Percentiles rank a stretch among this genome's conserved stretches.
Evolutionary conservation across 2,797 vertebrate genomes (phyloP).

Genomic region (Rhabdophis nuchalis): DNA sequence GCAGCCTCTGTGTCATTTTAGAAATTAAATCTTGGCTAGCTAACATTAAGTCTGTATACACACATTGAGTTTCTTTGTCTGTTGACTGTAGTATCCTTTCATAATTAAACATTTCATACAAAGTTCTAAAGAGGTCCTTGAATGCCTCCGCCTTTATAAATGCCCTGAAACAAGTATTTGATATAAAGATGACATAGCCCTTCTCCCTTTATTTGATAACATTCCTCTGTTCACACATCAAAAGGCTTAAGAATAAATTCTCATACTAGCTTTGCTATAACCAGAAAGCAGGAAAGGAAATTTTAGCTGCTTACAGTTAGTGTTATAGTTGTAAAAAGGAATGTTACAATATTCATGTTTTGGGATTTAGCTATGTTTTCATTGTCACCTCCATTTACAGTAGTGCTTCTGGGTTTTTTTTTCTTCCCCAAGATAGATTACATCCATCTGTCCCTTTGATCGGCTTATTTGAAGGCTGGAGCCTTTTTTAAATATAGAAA

Average conservation of each 20-base stretch:
- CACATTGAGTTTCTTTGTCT: slow-evolving; percentile 61
- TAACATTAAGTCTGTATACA: slow-evolving; percentile 56
- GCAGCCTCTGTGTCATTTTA: slow-evolving; percentile 58
- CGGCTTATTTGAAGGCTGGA: not conserved
- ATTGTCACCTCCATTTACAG: slow-evolving; percentile 47
- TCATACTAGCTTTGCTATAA: not conserved
- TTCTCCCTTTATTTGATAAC: slow-evolving; percentile 45
- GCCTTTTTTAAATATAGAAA: not conserved
- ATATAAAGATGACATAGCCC: slow-evolving; percentile 39
- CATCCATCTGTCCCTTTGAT: not conserved
- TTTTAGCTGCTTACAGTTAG: slow-evolving; percentile 18
- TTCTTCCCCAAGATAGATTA: slow-evolving; percentile 42
- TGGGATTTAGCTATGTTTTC: slow-evolving; percentile 40
- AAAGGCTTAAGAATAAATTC: slow-evolving; percentile 49
- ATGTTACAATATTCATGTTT: slow-evolving; percentile 47
- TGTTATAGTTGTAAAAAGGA: slow-evolving; percentile 39
- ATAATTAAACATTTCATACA: slow-evolving; percentile 60
- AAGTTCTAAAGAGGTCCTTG: slow-evolving; percentile 62
- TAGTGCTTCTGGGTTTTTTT: slow-evolving; percentile 21
- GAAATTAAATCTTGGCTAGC: slow-evolving; percentile 64
- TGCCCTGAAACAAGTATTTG: slow-evolving; percentile 56
- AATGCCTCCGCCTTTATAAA: slow-evolving; percentile 39
- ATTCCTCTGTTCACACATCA: slow-evolving; percentile 50
- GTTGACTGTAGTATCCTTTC: slow-evolving; percentile 52
- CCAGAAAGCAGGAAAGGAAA: slow-evolving; percentile 31